Base-by-base conservation (phyloP, 2,797 vertebrate genomes). In the Columba guinea region DNA sequence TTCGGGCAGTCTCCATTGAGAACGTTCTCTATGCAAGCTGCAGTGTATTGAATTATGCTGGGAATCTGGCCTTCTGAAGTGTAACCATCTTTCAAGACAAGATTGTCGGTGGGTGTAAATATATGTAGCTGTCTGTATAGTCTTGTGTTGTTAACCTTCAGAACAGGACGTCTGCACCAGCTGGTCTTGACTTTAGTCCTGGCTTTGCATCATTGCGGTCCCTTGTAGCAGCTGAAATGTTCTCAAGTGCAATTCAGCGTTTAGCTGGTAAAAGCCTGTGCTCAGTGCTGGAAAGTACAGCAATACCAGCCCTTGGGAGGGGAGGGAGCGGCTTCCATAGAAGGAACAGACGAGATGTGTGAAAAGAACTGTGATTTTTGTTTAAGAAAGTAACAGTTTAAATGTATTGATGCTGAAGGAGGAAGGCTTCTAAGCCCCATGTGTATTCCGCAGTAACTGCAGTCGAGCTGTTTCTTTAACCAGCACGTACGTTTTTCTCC, bases 121-220 rank as follows among this genome's bases (percentile, higher is more conserved):
- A 12, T 11, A 1, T 5, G 12, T 30, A 41, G 14, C 21, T 67
- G 15, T 5, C 59, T 13, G 53, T 20, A 26, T 13, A 21, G 4
- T 14, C 27, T 7, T n/a, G 53, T 35, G 3, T 44, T 3, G 0
- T 13, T 2, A 23, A 15, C 34, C 11, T 32, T 76, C 27, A 52
- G 80, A 32, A 69, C 9, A n/a, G 7, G 41, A 19, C 71, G 64
- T 9, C 48, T 53, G 16, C 20, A 26, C 37, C 11, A 37, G 24
- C 14, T 51, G 7, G 28, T 34, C 0, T 5, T 79, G 37, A 3
- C 41, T 70, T 60, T 55, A 30, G 34, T 53, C 27, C 20, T 22
- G 1, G 32, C 41, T 77, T 11, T 46, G 34, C 7, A 17, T 49
- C 21, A 0, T 32, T 30, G 9, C 0, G 3, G 26, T 56, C 69